Conservation (phyloP, 2,113 vertebrate species). For the Suricata suricatta region DNA sequence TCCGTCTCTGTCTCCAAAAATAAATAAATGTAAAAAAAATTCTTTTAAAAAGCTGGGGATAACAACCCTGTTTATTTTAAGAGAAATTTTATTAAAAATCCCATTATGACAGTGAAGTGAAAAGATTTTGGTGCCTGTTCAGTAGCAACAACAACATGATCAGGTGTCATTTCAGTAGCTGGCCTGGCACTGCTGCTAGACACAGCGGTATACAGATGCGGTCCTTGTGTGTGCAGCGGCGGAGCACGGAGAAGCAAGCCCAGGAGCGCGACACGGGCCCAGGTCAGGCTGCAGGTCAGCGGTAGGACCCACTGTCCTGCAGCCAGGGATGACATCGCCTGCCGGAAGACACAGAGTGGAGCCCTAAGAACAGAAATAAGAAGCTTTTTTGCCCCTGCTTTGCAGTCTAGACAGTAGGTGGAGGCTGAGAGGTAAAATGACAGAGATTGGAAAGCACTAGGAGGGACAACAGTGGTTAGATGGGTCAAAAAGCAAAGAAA, state of each 20-base stretch:
- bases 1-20: too few relatives aligned
- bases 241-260: neutral
- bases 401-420: neutral
- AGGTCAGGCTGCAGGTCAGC: neutral
- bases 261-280: rapidly evolving
- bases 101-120: neutral
- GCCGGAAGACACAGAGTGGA: too few relatives aligned
- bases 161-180: neutral
- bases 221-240: neutral
- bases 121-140: neutral
- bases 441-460: neutral
- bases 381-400: neutral
- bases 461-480: neutral
- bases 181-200: too few relatives aligned
- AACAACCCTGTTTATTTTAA: neutral
- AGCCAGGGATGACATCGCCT: neutral
- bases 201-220: rapidly evolving
- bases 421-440: neutral
- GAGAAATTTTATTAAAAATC: neutral
- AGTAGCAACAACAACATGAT: neutral
- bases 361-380: neutral
- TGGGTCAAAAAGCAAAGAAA: neutral
- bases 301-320: neutral
- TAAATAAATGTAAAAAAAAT: too few relatives aligned
- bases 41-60: too few relatives aligned